phyloP scores from a whole-genome alignment of 2,797 vertebrate genomes.

The Melopsittacus undulatus region DNA sequence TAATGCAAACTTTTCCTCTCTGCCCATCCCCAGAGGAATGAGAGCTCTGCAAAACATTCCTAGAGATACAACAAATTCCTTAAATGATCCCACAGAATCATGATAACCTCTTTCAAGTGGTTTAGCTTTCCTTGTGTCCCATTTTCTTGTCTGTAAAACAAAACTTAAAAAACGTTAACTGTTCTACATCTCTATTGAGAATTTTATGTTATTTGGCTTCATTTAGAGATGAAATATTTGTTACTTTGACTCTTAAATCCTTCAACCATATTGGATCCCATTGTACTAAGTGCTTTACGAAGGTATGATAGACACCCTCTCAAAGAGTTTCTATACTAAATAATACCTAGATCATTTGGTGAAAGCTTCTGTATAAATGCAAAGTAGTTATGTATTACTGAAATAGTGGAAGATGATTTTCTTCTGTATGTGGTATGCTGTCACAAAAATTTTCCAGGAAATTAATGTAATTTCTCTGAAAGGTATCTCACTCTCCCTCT shows the following conservation, averaged over 20 bases:
- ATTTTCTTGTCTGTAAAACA: background rate
- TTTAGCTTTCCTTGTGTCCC: background rate
- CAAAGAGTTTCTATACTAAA: background rate
- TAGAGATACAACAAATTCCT: background rate
- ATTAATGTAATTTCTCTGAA: background rate
- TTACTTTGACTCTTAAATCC: background rate
- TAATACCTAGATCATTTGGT: background rate
- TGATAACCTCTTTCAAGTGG: background rate
- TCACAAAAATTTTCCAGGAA: background rate
- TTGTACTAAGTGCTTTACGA: background rate
- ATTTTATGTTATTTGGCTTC: background rate
- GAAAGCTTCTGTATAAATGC: background rate
- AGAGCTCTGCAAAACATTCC: background rate
- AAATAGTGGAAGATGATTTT: background rate
- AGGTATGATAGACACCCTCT: accelerated
- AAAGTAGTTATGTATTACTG: background rate
- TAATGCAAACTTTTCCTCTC: background rate
- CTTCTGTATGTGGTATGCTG: background rate
- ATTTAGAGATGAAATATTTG: background rate
- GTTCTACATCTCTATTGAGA: background rate
- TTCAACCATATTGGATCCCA: background rate
- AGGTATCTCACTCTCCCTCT: background rate
- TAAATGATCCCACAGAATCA: background rate
- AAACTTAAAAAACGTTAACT: background rate
- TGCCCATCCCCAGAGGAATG: background rate